These are phyloP conservation scores for Liparis tanakae DNA, from an alignment of 2,797 vertebrate species.

Conservation along the genomic window DNA sequence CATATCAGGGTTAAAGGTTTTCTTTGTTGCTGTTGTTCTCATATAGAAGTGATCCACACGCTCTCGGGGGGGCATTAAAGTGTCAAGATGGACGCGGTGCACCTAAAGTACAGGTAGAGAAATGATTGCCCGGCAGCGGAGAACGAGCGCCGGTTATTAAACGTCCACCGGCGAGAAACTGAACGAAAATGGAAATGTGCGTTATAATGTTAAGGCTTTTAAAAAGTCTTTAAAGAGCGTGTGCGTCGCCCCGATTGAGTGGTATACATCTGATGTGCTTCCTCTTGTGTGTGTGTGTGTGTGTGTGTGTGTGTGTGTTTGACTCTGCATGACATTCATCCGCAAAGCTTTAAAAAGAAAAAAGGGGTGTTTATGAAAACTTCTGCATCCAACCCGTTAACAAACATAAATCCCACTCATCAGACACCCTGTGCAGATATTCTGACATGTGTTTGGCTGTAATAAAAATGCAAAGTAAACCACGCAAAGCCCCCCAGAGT, in stretches of 20 bases:
- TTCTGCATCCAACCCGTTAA: neutral
- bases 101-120: constrained; percentile 20
- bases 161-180: constrained; percentile 8
- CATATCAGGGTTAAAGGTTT: neutral
- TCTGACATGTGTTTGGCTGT: constrained; percentile 13
- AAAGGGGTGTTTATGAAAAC: constrained; percentile 21
- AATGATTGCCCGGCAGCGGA: constrained; percentile 28
- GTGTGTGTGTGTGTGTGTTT: neutral
- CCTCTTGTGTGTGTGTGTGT: neutral
- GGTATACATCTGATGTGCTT: neutral
- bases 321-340: constrained; percentile 13
- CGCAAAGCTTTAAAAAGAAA: constrained; percentile 9
- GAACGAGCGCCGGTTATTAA: constrained; percentile 40
- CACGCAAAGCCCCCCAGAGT: neutral
- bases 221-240: neutral
- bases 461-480: constrained; percentile 27
- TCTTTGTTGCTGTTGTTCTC: neutral
- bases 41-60: constrained; percentile 14
- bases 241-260: neutral
- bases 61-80: constrained; percentile 35
- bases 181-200: neutral
- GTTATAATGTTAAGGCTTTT: constrained; percentile 37
- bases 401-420: neutral
- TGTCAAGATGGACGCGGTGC: constrained; percentile 42
- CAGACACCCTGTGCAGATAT: constrained; percentile 18